Evolutionary conservation across 2,113 vertebrate genomes (phyloP), one percentile per base, ranked within the genome.

Genomic region (Plecturocebus donacophilus): DNA sequence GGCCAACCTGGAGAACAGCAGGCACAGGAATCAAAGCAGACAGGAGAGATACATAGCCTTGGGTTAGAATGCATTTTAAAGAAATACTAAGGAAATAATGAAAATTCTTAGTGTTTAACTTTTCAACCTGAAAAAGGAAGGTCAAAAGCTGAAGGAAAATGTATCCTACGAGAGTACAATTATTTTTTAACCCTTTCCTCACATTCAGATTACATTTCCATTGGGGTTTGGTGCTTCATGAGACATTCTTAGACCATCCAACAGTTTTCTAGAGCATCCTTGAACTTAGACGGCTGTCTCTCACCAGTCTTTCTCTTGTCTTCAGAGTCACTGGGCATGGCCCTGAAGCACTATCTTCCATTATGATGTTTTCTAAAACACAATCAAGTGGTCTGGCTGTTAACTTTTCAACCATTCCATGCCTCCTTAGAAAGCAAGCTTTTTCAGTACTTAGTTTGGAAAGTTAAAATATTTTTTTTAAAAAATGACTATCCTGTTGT

Each of bases 1-100:
- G 99, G 99, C 99, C 99, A 99, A 85, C 99, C 99, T 99, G 97
- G n/a, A 94, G 94, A 89, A 95, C 20, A 92, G 75, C 27, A 35
- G 56, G 25, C 92, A 97, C 8, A 45, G 45, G 35, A 82, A 64
- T 7, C n/a, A 5, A 86, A 89, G 61, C 35, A 76, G 58, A 71
- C 20, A 82, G 42, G 56, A 96, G 9, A 97, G 40, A 95, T 4
- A 90, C 13, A 95, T 0, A 76, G 40, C 9, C 70, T 75, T 70
- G 14, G 11, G 58, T 98, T 96, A 97, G 42, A 90, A 80, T 32
- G 47, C 3, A 35, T 13, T 94, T 87, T 91, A 77, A 85, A 90
- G 30, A 80, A 86, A 49, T n/a, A 64, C 35, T 82, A 83, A 54
- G 40, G 61, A 90, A 52, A 94, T 40, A 38, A 87, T 14, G 21